phyloP scores from a whole-genome alignment of 2,888 invertebrate genomes.

The Phaonia tiefii region DNA sequence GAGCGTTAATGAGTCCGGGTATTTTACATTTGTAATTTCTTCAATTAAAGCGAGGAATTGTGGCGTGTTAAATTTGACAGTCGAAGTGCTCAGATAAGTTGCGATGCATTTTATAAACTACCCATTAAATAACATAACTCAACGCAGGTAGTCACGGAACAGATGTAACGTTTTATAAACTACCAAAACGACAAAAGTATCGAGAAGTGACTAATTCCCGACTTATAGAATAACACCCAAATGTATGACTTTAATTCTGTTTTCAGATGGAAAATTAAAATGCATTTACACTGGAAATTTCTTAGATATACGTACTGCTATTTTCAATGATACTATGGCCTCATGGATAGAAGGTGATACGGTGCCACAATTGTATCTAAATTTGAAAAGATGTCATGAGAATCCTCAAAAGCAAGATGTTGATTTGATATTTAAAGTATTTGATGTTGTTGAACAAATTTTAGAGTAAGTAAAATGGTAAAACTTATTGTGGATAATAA shows the following conservation, averaged over 20 bases:
- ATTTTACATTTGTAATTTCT: too few relatives aligned
- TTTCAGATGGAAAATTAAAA: constrained; percentile 60
- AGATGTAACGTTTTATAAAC: too few relatives aligned
- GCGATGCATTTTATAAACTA: too few relatives aligned
- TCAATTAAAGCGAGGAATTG: too few relatives aligned
- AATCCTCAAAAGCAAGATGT: constrained; percentile 47
- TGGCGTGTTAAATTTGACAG: too few relatives aligned
- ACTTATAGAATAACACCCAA: too few relatives aligned
- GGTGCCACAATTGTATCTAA: constrained; percentile 62
- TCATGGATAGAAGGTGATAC: constrained; percentile 55
- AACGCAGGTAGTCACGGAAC: too few relatives aligned
- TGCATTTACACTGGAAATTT: constrained; percentile 67
- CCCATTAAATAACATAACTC: too few relatives aligned
- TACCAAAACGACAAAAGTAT: too few relatives aligned
- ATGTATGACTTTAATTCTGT: not conserved
- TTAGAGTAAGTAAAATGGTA: constrained; percentile 39
- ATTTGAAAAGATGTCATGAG: constrained; percentile 60
- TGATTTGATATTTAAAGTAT: constrained; percentile 44
- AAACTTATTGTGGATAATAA: not conserved
- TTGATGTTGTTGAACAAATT: constrained; percentile 29
- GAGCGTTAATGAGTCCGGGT: too few relatives aligned
- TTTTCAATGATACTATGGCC: constrained; percentile 62
- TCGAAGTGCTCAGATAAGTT: too few relatives aligned
- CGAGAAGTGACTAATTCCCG: too few relatives aligned
- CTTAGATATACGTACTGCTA: constrained; percentile 55